phyloP scores from a whole-genome alignment of 1,140 invertebrate species.

The Pseudomyrmex pallidus region DNA sequence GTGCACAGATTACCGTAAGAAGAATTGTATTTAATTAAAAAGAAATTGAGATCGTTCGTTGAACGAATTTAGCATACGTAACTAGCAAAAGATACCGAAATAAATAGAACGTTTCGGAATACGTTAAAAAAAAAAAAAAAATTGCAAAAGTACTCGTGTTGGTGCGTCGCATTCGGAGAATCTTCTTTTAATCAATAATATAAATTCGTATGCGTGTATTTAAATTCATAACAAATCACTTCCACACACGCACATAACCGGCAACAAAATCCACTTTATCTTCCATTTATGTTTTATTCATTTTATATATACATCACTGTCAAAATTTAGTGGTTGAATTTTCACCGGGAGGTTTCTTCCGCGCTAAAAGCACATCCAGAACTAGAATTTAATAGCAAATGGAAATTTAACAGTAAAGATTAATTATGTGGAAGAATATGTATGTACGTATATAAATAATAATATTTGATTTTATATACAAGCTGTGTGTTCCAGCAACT shows the following conservation, averaged over 20 bases:
- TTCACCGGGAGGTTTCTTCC: background rate
- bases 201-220: background rate
- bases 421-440: too few relatives aligned
- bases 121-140: constrained; percentile 27
- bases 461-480: too few relatives aligned
- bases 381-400: too few relatives aligned
- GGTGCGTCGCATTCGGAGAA: too few relatives aligned
- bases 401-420: too few relatives aligned
- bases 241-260: background rate
- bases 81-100: constrained; percentile 34
- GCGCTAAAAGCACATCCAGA: too few relatives aligned
- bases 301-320: background rate
- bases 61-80: constrained; percentile 30
- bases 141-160: background rate
- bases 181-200: constrained; percentile 25
- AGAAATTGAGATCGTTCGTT: constrained; percentile 39
- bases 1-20: constrained; percentile 24
- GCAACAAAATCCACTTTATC: background rate
- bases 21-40: constrained; percentile 48
- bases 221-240: background rate
- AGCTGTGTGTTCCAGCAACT: too few relatives aligned
- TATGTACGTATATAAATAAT: too few relatives aligned
- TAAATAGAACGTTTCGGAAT: constrained; percentile 11
- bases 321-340: background rate
- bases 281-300: constrained; percentile 1